phyloP scores from a whole-genome alignment of 2,113 vertebrate genomes.

The Bufo gargarizans region DNA sequence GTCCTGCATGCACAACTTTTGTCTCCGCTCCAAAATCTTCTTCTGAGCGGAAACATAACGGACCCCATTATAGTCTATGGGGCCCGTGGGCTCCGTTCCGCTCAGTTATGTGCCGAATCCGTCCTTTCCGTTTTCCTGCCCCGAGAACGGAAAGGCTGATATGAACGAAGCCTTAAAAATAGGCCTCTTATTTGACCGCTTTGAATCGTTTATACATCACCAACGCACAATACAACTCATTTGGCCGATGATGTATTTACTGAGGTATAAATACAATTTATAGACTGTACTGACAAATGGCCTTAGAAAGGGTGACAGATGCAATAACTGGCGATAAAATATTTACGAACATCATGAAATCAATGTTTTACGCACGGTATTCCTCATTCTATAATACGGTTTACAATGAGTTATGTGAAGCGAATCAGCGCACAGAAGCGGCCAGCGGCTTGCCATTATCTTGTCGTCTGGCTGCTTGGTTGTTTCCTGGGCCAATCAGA shows the following conservation, averaged over 20 bases:
- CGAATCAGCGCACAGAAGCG: background rate
- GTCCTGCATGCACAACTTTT: background rate
- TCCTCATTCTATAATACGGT: background rate
- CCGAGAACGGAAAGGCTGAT: too few species aligned
- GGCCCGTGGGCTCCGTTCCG: too few species aligned
- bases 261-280: background rate
- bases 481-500: too few species aligned
- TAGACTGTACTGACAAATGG: background rate
- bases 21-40: too few species aligned
- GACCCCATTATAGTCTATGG: too few species aligned
- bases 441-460: background rate
- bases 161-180: too few species aligned
- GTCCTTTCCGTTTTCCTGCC: too few species aligned
- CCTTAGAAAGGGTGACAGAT: background rate
- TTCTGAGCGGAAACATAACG: too few species aligned
- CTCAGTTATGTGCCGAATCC: too few species aligned
- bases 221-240: background rate
- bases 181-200: too few species aligned
- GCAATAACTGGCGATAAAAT: background rate
- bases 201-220: background rate
- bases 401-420: background rate
- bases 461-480: background rate
- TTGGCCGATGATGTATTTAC: background rate
- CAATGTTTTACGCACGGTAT: background rate
- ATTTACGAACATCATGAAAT: conserved; percentile 1